Base-by-base conservation (phyloP, 2,888 invertebrate species). In the Branchipolynoe longqiensis region DNA sequence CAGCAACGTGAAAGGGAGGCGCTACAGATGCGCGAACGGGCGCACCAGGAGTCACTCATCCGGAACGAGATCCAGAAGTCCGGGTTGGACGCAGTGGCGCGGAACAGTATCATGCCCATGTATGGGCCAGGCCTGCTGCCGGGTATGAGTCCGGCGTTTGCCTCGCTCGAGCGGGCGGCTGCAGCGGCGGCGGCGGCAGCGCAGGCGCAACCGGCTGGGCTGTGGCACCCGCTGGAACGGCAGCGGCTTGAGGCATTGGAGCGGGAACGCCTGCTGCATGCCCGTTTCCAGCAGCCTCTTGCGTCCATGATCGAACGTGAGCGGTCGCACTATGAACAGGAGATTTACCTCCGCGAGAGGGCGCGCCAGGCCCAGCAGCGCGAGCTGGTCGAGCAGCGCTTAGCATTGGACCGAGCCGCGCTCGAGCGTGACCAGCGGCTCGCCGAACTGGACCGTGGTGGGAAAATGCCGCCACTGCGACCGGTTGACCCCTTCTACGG, bases 241-340 rank as follows among this genome's bases (percentile, higher is more conserved):
- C 83, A 78, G n/a, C 64, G 81, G 6, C 31, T 84, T 28, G 84
- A 85, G 25, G 87, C 85, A n/a, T 31, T 40, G n/a, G 84, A 86
- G 33, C 83, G 85, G 25, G 85, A 85, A 40, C 81, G 83, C 22
- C 41, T 82, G 78, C 38, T 85, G 38, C 64, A 82, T 31, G 41
- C 78, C 78, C 58, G 81, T 31, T 83, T 83, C 38, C 86, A 69
- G 1, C 33, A 82, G 1, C 38, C 78, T 56, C 69, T 73, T n/a
- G 83, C 59, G 1, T 38, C 81, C 14, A 54, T 85, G 86, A 89
- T 86, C 85, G 82, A 86, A 86, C 86, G 54, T 38, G 96, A 95
- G 87, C 88, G 41, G 83, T 87, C 84, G n/a, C 89, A 96, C 92
- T 97, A 97, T 12, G 92, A 97, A 97, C 86, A 96, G 96, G 89